Evolutionary conservation across 2,113 vertebrate genomes (phyloP).

Genomic region (Melanerpes aurifrons): DNA sequence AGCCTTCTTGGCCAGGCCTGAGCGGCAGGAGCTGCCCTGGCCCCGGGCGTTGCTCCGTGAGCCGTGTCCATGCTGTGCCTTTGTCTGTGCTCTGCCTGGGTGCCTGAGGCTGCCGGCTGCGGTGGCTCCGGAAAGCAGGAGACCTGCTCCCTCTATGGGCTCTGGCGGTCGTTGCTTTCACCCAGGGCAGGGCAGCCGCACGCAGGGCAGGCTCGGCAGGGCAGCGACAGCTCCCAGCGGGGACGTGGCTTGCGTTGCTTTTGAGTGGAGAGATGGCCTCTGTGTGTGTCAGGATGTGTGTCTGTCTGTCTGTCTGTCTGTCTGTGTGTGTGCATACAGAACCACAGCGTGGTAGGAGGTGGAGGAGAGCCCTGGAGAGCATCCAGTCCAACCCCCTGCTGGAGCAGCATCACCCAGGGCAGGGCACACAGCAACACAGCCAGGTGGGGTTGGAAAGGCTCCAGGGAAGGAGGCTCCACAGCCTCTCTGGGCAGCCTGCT

Average conservation of each 20-base stretch:
- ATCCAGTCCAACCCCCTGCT: too few species aligned
- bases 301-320: too few species aligned
- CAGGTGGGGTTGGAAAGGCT: too few species aligned
- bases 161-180: neutral
- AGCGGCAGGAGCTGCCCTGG: neutral
- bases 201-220: neutral
- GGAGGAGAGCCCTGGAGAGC: too few species aligned
- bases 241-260: neutral
- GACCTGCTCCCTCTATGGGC: conserved; percentile 55
- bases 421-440: too few species aligned
- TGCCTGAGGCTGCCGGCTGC: neutral
- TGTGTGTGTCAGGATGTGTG: neutral
- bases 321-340: neutral
- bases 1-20: neutral
- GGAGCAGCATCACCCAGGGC: too few species aligned
- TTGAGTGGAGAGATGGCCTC: neutral
- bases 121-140: neutral
- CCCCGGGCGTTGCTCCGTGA: neutral
- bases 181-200: neutral
- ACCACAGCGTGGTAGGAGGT: too few species aligned
- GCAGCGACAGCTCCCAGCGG: neutral
- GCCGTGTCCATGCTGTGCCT: neutral
- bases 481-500: too few species aligned
- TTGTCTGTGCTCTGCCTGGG: neutral
- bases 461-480: too few species aligned